Conservation (phyloP, 2,113 vertebrate species). For the Leuciscus idus region DNA sequence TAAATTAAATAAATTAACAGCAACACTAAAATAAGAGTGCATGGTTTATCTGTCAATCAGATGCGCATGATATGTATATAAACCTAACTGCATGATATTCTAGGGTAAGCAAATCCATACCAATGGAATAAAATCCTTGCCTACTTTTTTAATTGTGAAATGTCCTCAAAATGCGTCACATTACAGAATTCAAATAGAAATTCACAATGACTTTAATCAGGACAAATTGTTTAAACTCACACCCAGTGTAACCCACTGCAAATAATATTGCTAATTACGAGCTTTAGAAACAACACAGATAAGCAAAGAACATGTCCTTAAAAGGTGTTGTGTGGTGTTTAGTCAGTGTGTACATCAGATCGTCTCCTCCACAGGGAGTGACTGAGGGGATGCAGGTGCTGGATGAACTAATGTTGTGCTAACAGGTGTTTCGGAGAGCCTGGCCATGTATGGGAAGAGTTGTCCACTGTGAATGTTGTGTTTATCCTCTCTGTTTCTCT, state of each 20-base stretch:
- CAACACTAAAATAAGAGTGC: too few relatives aligned
- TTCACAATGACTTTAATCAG: not conserved
- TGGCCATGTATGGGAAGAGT: constrained; percentile 57
- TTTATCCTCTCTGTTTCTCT: constrained; percentile 35
- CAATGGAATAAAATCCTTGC: not conserved
- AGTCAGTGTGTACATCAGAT: constrained; percentile 17
- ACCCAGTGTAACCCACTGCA: not conserved
- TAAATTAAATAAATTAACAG: too few relatives aligned
- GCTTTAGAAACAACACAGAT: constrained; percentile 13
- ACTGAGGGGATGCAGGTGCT: constrained; percentile 55
- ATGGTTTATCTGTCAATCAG: too few relatives aligned
- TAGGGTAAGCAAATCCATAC: not conserved
- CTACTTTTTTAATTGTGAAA: not conserved
- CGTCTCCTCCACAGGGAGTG: constrained; percentile 31
- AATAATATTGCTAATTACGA: not conserved
- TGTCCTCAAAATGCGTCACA: not conserved
- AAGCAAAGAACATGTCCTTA: constrained; percentile 31
- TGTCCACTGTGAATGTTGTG: constrained; percentile 27
- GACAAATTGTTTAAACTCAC: not conserved
- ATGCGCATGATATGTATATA: too few relatives aligned
- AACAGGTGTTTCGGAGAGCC: constrained; percentile 51
- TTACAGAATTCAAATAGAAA: not conserved
- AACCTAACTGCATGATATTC: too few relatives aligned
- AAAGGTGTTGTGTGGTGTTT: constrained; percentile 33
- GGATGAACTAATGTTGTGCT: constrained; percentile 33